Conservation (phyloP, 2,113 vertebrate genomes). For the Stomatorhinus ivindoensis region DNA sequence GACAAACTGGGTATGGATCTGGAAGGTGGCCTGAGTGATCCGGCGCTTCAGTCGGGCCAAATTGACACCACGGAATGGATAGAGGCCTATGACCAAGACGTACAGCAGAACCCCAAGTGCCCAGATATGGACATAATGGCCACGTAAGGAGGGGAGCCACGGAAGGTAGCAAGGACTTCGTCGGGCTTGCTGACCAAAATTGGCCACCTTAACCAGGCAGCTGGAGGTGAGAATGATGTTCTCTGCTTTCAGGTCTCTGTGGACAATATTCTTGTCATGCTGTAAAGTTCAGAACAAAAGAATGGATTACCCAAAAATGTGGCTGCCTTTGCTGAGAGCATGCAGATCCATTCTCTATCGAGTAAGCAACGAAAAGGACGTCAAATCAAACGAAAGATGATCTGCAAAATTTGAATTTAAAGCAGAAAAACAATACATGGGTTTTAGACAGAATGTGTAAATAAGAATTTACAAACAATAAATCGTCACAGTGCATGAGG, state of each 20-base stretch:
- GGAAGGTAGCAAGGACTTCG: slow-evolving; percentile 57
- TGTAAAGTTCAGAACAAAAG: slow-evolving; percentile 31
- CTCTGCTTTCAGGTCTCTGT: slow-evolving; percentile 67
- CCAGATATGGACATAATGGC: slow-evolving; percentile 60
- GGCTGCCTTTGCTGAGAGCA: not conserved
- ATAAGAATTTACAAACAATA: not conserved
- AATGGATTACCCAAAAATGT: too few relatives aligned
- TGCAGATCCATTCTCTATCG: not conserved
- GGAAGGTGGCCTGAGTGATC: slow-evolving; percentile 60
- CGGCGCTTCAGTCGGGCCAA: slow-evolving; percentile 54
- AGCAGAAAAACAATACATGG: not conserved
- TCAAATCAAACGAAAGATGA: not conserved
- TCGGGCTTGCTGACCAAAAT: slow-evolving; percentile 54
- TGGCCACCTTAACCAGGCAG: slow-evolving; percentile 63
- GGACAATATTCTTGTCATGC: slow-evolving; percentile 65
- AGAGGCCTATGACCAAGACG: slow-evolving; percentile 58
- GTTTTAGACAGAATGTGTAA: not conserved
- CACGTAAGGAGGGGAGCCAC: slow-evolving; percentile 64
- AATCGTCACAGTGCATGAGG: too few relatives aligned
- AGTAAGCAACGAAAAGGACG: not conserved
- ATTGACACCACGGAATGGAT: slow-evolving; percentile 60
- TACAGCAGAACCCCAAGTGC: slow-evolving; percentile 65
- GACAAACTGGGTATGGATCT: slow-evolving; percentile 49
- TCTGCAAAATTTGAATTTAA: not conserved
- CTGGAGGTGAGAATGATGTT: slow-evolving; percentile 65